Evolutionary conservation across 2,797 vertebrate genomes (phyloP).

Genomic region (Argentina silus): DNA sequence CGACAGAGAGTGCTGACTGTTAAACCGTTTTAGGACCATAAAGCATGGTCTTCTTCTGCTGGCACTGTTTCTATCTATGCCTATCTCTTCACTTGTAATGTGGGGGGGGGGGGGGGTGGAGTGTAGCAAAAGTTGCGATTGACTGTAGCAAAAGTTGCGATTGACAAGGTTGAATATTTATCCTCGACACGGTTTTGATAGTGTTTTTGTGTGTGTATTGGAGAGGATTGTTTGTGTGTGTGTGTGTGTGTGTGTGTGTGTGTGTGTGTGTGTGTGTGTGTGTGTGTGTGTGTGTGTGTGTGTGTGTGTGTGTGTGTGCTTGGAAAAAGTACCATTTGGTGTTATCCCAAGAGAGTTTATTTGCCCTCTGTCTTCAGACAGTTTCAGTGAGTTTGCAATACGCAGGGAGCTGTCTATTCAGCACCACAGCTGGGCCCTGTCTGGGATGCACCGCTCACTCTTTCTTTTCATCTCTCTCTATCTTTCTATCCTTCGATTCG

Average conservation of each 20-base stretch:
- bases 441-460: neutral
- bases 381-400: neutral
- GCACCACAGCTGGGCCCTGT: neutral
- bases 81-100: slow-evolving; percentile 42
- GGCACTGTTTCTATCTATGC: slow-evolving; percentile 1
- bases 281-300: neutral
- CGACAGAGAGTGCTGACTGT: slow-evolving; percentile 32
- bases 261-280: slow-evolving; percentile 9
- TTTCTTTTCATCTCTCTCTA: neutral
- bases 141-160: slow-evolving; percentile 9
- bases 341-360: too few species aligned
- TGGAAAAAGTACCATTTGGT: neutral
- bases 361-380: too few species aligned
- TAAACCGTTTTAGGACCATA: slow-evolving; percentile 34
- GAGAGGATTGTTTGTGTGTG: slow-evolving; percentile 2
- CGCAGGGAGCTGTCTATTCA: slow-evolving; percentile 26
- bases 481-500: slow-evolving; percentile 4
- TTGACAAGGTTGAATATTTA: neutral
- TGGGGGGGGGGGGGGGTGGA: neutral
- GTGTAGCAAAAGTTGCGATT: too few species aligned
- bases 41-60: slow-evolving; percentile 30
- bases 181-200: slow-evolving; percentile 17
- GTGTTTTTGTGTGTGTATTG: neutral
- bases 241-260: slow-evolving; percentile 7
- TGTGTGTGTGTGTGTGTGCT: slow-evolving; percentile 5